Evolutionary conservation across 2,113 vertebrate genomes (phyloP), one percentile per base, ranked within the genome.

Genomic region (Varanus salvator): DNA sequence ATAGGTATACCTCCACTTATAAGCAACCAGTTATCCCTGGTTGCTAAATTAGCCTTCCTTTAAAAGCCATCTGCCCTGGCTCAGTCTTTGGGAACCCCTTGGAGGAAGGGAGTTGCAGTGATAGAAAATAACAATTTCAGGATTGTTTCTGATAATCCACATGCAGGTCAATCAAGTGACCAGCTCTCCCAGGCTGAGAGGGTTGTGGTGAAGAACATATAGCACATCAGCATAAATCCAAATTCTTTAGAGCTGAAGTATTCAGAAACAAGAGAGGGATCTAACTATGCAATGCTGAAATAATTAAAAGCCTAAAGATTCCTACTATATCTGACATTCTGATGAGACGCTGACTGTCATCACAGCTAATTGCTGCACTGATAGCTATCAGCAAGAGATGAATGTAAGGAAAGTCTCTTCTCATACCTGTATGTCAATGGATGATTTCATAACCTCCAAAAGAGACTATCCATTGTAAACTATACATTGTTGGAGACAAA

Each of bases 391-490:
- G 87, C 50, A 80, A 82, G 82, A 86, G 83, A 29, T 92, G 92
- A 94, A 91, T 54, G 80, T 85, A 92, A 44, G 44, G 81, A 77
- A 92, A 72, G 90, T 75, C 52, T 57, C 7, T 83, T 91, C 85
- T 87, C 93, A 93, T 93, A 95, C 94, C 94, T 96, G 91, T 92
- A 12, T 34, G 93, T 93, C 93, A 95, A 88, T 52, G 2, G 48
- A 76, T 52, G 88, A 92, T 91, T 93, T 90, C 89, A 80, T 82
- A 92, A 95, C 38, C 77, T 27, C 80, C 87, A 91, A 93, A 94
- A 93, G 91, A 91, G 81, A 87, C 23, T 85, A 85, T 1, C 19
- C 84, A 21, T 57, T 82, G 91, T 60, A 87, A 96, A 77, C 38
- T 76, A 77, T 1, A 19, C 31, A 52, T 68, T 93, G 86, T 80